Conservation (phyloP, 1,140 invertebrate genomes). For the Drosophila persimilis region DNA sequence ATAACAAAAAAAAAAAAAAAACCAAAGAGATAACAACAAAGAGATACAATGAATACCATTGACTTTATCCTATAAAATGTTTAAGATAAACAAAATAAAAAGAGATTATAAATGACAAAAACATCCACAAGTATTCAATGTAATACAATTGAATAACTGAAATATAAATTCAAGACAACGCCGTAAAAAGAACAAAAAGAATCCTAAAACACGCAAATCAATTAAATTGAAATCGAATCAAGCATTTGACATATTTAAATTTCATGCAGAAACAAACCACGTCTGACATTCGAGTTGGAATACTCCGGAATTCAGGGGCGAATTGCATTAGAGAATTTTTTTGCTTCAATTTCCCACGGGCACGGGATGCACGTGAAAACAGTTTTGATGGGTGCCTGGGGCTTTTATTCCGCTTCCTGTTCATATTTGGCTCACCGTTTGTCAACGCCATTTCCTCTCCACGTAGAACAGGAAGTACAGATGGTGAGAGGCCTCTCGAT, state of each 20-base stretch:
- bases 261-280: constrained; percentile 14
- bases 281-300: constrained; percentile 43
- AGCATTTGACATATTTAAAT: constrained; percentile 34
- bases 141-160: neutral
- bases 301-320: constrained; percentile 34
- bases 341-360: constrained; percentile 25
- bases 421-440: constrained; percentile 32
- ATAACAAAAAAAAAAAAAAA: too few relatives aligned
- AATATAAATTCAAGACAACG: neutral
- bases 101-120: too few relatives aligned
- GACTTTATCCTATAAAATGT: too few relatives aligned
- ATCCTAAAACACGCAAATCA: constrained; percentile 11
- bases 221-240: constrained; percentile 40
- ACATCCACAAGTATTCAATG: too few relatives aligned
- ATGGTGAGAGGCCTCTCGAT: constrained; percentile 16
- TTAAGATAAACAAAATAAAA: too few relatives aligned
- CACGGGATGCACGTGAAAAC: constrained; percentile 59
- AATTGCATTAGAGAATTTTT: constrained; percentile 55
- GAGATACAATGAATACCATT: too few relatives aligned
- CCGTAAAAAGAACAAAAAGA: neutral
- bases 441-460: constrained; percentile 38
- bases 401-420: constrained; percentile 2
- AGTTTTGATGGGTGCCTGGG: constrained; percentile 49
- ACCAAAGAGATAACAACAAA: neutral
- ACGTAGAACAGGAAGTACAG: constrained; percentile 1